Evolutionary conservation across 2,888 invertebrate species (phyloP), one percentile per base, ranked within the genome.

Genomic region (Smittia sp.): DNA sequence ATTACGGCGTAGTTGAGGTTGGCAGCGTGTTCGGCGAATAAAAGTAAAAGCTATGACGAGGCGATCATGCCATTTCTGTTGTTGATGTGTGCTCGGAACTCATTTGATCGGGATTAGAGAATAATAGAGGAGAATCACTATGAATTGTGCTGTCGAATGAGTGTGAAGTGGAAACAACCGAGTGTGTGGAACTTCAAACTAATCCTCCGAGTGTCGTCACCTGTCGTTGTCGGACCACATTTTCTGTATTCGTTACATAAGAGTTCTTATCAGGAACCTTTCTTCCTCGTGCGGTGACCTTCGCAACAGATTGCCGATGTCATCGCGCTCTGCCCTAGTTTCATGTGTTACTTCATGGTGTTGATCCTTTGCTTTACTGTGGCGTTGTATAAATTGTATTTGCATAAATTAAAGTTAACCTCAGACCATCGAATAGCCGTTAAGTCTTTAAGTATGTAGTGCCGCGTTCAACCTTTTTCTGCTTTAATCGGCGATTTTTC

Each of bases 351-450:
- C 6, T 72, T n/a, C 39, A 72, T 72, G 15, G 20, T 39, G 13
- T 27, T 72, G 39, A 62, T 72, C 39, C 32, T 72, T 39, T 54
- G 72, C 72, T 72, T 72, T 62, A 22, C 58, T 38, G 24, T 69
- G n/a, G 62, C 72, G 9, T 62, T 62, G 20, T 22, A n/a, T 69
- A 52, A 69, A 62, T 72, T 62, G 25, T 39, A 72, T 72, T 72
- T 72, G 27, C 72, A 72, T 72, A 72, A 72, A 62, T 72, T 72
- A 72, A 72, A 58, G 18, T 72, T 72, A 72, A 72, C 72, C 72
- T 62, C n/a, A n/a, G 72, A 72, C 11, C 72, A 62, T 18, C 62
- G 11, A 62, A 32, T 20, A 15, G 62, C 15, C 20, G 25, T 25
- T 54, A 69, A 52, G 52, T 18, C 20, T 39, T 58, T 39, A 62